Conservation (phyloP, 2,113 vertebrate species). For the Embiotoca jacksoni region DNA sequence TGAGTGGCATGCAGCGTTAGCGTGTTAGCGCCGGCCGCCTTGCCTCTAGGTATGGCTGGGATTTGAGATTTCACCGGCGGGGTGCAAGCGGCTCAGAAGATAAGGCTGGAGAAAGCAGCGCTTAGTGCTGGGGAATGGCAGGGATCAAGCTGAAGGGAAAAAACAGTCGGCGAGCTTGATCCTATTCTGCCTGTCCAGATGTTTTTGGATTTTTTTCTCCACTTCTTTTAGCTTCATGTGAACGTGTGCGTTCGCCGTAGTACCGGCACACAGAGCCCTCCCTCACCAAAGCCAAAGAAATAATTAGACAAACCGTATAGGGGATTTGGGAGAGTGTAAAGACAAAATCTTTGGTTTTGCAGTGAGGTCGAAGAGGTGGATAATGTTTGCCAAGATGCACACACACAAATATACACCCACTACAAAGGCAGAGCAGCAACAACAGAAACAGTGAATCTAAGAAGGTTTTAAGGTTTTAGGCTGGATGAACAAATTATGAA, state of each 20-base stretch:
- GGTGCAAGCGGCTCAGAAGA: slow-evolving; percentile 59
- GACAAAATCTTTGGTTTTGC: slow-evolving; percentile 12
- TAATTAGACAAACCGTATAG: slow-evolving; percentile 66
- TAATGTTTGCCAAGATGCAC: slow-evolving; percentile 13
- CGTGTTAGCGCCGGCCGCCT: slow-evolving; percentile 44
- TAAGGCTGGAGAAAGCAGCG: slow-evolving; percentile 62
- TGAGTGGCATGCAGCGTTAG: slow-evolving; percentile 68
- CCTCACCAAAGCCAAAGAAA: slow-evolving; percentile 62
- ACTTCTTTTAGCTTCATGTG: slow-evolving; percentile 24
- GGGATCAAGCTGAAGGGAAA: slow-evolving; percentile 63
- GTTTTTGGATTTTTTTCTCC: not conserved
- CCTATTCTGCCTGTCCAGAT: slow-evolving; percentile 59
- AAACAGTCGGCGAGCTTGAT: slow-evolving; percentile 65
- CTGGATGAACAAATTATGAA: not conserved
- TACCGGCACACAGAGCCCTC: slow-evolving; percentile 46
- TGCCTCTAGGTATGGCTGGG: slow-evolving; percentile 73
- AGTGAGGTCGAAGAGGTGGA: slow-evolving; percentile 18
- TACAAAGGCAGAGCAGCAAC: not conserved
- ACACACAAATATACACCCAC: not conserved
- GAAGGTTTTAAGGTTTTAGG: not conserved
- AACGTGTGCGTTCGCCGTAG: slow-evolving; percentile 39
- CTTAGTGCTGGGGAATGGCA: slow-evolving; percentile 58
- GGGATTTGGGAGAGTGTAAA: slow-evolving; percentile 56
- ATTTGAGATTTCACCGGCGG: slow-evolving; percentile 64
- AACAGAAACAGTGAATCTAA: not conserved